Conservation (phyloP, 2,888 invertebrate genomes). For the Phaonia tiefii region DNA sequence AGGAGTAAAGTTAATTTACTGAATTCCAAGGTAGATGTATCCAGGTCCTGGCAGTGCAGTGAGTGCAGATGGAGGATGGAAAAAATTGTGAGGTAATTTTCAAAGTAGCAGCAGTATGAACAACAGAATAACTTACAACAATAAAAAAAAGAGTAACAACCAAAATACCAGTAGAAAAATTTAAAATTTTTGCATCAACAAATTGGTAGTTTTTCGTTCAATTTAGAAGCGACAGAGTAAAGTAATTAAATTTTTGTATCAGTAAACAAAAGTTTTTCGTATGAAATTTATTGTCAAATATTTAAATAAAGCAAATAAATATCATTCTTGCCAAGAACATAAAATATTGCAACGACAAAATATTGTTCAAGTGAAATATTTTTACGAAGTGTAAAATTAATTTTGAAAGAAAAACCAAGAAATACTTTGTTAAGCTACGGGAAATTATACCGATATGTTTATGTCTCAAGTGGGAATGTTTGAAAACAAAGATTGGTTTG, state of each 20-base stretch:
- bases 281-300: constrained; percentile 25
- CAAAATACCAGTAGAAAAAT: background rate
- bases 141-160: no score
- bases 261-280: constrained; percentile 32
- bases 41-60: background rate
- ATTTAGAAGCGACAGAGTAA: background rate
- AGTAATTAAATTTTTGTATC: constrained; percentile 41
- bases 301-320: no score
- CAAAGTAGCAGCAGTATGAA: background rate
- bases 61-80: no score
- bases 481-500: no score
- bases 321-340: no score
- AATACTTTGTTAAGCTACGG: no score
- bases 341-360: no score
- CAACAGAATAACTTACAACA: background rate
- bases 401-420: no score
- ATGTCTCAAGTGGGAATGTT: no score
- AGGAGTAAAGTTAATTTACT: constrained; percentile 28
- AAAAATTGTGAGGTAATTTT: background rate
- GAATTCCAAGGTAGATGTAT: background rate
- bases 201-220: background rate
- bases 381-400: no score
- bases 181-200: background rate
- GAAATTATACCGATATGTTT: no score
- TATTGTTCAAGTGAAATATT: no score